Evolutionary conservation across 2,797 vertebrate species (phyloP), one percentile per base, ranked within the genome.

Genomic region (Crossoptilon crossoptilon): DNA sequence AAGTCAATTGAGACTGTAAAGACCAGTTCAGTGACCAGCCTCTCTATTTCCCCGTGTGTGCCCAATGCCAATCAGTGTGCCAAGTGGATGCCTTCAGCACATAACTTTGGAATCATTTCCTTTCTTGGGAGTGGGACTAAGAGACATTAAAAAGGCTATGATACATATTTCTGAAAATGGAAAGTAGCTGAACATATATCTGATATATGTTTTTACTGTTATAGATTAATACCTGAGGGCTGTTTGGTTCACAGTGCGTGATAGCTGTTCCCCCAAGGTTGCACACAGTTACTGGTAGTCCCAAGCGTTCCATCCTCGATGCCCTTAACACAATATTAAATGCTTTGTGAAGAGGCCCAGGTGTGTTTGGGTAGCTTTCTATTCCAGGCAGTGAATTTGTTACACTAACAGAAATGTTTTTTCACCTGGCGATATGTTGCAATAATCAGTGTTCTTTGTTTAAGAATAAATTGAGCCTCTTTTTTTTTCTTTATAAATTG

Each of bases 281-380:
- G 76, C 37, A 59, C 37, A 46, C 26, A 69, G 56, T 41, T 96
- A 96, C 90, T 85, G 89, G 94, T 95, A 96, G 96, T 96, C 95
- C 93, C 90, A 97, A 97, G 97, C 96, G 95, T 97, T 97, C 93
- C 72, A 44, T 91, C 91, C 87, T 97, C 94, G 91, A 96, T 86
- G 82, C 97, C 97, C 97, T 96, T 96, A 97, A 97, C 96, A 96
- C 75, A 97, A 90, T 92, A 93, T 97, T 97, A 96, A 97, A 93
- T 97, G 87, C 91, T 92, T 96, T 97, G 80, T 98, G 92, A 97
- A 97, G 97, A 96, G 49, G 88, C 95, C 94, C 97, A 97, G 97
- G 97, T 98, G 97, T 97, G 97, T 97, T 97, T 97, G 69, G 85
- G 94, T 95, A 95, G 94, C 83, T 96, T 97, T 97, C 87, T 84